These are phyloP conservation scores for Neosilurus hyrtlii DNA, from an alignment of 2,797 vertebrate species.

Conservation along the genomic window DNA sequence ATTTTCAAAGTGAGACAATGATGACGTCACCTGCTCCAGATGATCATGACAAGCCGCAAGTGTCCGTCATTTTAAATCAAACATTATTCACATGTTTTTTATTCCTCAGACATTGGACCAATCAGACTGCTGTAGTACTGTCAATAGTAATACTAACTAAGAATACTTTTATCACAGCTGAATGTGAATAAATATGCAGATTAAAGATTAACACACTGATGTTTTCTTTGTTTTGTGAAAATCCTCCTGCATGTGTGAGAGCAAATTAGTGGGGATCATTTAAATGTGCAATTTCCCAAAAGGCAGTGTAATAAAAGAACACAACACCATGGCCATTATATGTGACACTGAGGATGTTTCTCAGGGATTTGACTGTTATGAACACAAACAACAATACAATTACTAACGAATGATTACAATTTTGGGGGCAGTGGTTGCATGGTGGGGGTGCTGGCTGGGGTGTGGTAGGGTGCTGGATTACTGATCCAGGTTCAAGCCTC, in stretches of 20 bases:
- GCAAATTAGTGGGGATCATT: not conserved
- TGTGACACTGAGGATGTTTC: not conserved
- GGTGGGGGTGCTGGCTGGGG: no score
- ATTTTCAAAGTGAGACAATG: no score
- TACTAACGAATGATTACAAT: slow-evolving; percentile 3
- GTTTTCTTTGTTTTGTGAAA: not conserved
- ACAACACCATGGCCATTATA: not conserved
- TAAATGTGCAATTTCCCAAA: not conserved
- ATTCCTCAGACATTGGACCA: no score
- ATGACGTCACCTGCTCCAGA: no score
- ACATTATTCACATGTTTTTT: no score
- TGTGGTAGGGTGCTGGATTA: no score
- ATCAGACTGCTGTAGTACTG: no score
- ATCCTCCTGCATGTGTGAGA: not conserved
- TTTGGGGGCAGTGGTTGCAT: no score
- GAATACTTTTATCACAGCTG: not conserved
- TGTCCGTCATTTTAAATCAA: no score
- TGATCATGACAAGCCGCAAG: no score
- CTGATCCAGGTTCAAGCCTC: no score
- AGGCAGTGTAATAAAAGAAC: not conserved
- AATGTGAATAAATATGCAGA: not conserved
- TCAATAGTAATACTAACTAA: not conserved
- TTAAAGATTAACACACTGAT: not conserved
- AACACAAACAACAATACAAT: slow-evolving; percentile 9
- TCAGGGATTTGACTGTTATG: not conserved